Conservation (phyloP, 2,888 invertebrate genomes). For the Thysanoteuthis rhombus region DNA sequence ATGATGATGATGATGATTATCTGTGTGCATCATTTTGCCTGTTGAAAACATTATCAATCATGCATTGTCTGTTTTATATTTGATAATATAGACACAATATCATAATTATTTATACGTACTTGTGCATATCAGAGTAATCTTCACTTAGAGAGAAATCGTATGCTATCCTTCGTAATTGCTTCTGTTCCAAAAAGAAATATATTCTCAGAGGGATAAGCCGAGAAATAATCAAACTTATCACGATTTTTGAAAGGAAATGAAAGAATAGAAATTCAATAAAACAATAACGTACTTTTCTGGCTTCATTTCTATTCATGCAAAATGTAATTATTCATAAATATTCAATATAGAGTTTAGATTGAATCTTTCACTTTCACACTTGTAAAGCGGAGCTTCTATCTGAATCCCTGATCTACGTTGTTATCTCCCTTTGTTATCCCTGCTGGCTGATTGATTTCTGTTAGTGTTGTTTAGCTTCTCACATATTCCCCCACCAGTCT, state of each 20-base stretch:
- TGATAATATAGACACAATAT: neutral
- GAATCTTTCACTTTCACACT: neutral
- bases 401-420: neutral
- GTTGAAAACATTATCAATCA: too few species aligned
- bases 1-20: too few species aligned
- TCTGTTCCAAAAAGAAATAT: neutral
- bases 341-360: neutral
- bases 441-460: neutral
- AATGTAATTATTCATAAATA: neutral
- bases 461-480: neutral
- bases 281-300: neutral
- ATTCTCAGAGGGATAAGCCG: neutral
- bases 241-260: neutral
- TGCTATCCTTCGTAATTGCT: neutral
- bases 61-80: too few species aligned
- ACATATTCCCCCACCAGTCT: neutral
- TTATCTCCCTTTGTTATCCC: neutral
- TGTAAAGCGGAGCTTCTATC: neutral
- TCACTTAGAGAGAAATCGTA: neutral
- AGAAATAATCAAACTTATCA: neutral
- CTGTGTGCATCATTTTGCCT: too few species aligned
- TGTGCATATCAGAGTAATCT: neutral
- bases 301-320: neutral
- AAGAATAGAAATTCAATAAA: neutral
- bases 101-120: neutral